Evolutionary conservation across 2,113 vertebrate species (phyloP).

Genomic region (Percopsis transmontana): DNA sequence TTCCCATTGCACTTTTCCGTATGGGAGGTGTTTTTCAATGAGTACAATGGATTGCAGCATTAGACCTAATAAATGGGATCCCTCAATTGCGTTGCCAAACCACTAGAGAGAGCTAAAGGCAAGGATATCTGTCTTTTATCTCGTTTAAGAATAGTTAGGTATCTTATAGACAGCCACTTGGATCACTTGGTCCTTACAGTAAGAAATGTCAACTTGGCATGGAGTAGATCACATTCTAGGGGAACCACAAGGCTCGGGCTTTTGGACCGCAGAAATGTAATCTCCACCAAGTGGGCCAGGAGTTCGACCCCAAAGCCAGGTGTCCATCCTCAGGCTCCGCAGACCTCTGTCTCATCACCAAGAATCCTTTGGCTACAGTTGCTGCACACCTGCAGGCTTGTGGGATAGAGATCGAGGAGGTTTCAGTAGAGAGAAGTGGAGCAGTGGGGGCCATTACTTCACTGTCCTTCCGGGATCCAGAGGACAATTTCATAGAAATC

Average conservation of each 20-base stretch:
- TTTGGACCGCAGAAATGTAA: constrained; percentile 94
- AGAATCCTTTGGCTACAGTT: constrained; percentile 76
- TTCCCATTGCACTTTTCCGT: too few species aligned
- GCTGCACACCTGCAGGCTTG: constrained; percentile 82
- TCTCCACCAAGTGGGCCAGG: constrained; percentile 85
- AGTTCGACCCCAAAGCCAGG: constrained; percentile 88
- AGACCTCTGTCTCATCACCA: constrained; percentile 86
- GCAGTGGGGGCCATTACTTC: constrained; percentile 85
- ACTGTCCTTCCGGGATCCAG: constrained; percentile 88
- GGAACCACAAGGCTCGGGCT: constrained; percentile 80
- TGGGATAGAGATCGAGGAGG: constrained; percentile 84
- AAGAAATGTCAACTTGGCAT: constrained; percentile 84
- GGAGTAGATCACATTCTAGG: constrained; percentile 87
- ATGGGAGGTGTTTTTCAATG: too few species aligned
- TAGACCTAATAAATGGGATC: too few species aligned
- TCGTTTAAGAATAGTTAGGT: too few species aligned
- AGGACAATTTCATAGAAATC: constrained; percentile 88
- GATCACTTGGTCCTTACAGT: constrained; percentile 91
- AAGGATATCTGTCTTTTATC: too few species aligned
- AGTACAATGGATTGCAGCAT: too few species aligned
- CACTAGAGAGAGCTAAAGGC: too few species aligned
- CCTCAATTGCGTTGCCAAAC: too few species aligned
- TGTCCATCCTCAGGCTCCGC: constrained; percentile 79
- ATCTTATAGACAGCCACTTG: too few species aligned
- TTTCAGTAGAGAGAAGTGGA: constrained; percentile 86